Evolutionary conservation across 2,888 invertebrate species (phyloP), one percentile per base, ranked within the genome.

Genomic region (Priocnemis perturbator): DNA sequence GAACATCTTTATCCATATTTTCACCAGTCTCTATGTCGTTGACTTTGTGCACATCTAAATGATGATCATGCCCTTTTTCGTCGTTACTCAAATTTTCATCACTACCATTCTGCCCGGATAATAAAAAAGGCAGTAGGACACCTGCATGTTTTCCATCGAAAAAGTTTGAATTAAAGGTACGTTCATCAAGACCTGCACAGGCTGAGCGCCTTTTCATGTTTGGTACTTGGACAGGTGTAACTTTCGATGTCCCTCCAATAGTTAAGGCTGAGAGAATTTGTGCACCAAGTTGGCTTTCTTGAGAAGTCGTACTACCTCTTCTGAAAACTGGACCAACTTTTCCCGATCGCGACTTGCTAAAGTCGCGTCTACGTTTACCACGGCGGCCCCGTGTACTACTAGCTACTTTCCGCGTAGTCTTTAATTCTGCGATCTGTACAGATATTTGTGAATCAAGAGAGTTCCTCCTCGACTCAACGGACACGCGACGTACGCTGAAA

Each of bases 371-470:
- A 85, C 73, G 82, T 85, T 67, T 90, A 83, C 86, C 91, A 86
- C 76, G 91, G 80, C 86, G 90, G 87, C 82, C 81, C 87, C 83
- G 77, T 0, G 63, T 90, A n/a, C 76, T 83, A 76, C 86, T 76
- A 67, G 89, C 91, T 0, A 93, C 92, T 86, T 95, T 95, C 2
- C 90, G 87, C 3, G 91, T 91, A 4, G 84, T 84, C 52, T 85
- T 85, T 2, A 85, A 60, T 88, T 96, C 96, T 0, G 95, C 94
- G 56, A 96, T 94, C 89, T 96, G 95, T 0, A 96, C 94, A 0
- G 95, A 95, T 58, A 95, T 91, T 84, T 97, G 96, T 61, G 97
- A 97, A 85, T 97, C 97, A 19, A 96, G 92, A 0, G 97, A 97
- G 88, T 96, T 96, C 50, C 97, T 91, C 9, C 97, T 91, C 0